Percentiles rank a stretch among this genome's conserved stretches.
Evolutionary conservation across 2,888 invertebrate genomes (phyloP).

Genomic region (Chloroclystis v-ata): DNA sequence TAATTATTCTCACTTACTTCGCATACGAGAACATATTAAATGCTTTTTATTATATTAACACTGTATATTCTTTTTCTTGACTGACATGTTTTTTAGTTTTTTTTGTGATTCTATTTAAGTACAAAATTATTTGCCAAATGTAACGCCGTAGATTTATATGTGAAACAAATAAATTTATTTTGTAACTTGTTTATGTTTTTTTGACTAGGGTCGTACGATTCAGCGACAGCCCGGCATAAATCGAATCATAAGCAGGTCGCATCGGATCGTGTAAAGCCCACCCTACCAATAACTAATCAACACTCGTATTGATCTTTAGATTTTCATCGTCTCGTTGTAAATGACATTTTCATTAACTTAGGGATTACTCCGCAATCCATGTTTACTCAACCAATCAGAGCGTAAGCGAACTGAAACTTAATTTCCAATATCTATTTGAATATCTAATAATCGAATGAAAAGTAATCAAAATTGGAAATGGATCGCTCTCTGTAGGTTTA

Average conservation of each 20-base stretch:
- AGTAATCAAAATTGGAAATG: slow-evolving; percentile 65
- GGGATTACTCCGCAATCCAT: slow-evolving; percentile 37
- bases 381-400: slow-evolving; percentile 60
- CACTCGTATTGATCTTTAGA: slow-evolving; percentile 8
- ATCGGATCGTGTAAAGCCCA: not conserved
- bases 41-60: too few species aligned
- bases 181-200: too few species aligned
- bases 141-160: too few species aligned
- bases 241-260: not conserved
- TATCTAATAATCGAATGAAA: slow-evolving; percentile 47
- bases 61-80: too few species aligned
- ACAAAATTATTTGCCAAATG: too few species aligned
- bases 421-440: slow-evolving; percentile 54
- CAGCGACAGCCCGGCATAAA: too few species aligned
- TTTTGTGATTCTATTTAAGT: too few species aligned
- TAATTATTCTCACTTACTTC: too few species aligned
- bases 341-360: slow-evolving; percentile 29
- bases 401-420: slow-evolving; percentile 44
- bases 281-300: slow-evolving; percentile 4
- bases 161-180: too few species aligned
- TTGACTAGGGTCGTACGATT: too few species aligned
- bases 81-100: too few species aligned
- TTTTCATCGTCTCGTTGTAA: slow-evolving; percentile 1
- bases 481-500: slow-evolving; percentile 31
- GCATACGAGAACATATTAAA: too few species aligned